A percentile compares a stretch with the other conserved stretches of the same genome.
These are phyloP conservation scores for Epiblema foenella DNA, from an alignment of 2,888 invertebrate species.

Conservation along the genomic window DNA sequence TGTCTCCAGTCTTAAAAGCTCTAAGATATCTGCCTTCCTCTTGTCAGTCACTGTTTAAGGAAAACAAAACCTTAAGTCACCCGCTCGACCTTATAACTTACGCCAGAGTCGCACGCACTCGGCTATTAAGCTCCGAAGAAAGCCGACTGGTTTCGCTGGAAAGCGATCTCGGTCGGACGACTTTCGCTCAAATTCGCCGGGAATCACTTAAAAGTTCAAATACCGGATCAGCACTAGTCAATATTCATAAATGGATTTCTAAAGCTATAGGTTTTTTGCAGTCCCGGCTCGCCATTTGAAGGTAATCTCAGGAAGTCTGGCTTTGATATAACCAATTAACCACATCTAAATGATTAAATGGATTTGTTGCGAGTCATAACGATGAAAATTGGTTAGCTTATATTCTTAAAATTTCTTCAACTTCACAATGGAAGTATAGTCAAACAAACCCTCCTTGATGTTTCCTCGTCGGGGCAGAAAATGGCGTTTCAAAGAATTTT, in stretches of 20 bases:
- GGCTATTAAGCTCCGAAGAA: slow-evolving; percentile 68
- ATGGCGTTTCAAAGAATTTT: too few relatives aligned
- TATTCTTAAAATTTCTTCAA: too few relatives aligned
- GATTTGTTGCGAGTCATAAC: background rate
- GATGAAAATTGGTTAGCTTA: background rate
- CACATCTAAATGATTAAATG: too few relatives aligned
- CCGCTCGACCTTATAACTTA: slow-evolving; percentile 26
- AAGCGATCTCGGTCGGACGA: slow-evolving; percentile 55
- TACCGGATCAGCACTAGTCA: slow-evolving; percentile 5
- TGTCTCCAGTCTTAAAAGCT: too few relatives aligned
- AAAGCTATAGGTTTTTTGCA: background rate
- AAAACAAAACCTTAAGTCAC: too few relatives aligned
- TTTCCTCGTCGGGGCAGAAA: too few relatives aligned
- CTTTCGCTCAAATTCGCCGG: slow-evolving; percentile 63
- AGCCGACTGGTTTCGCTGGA: slow-evolving; percentile 70
- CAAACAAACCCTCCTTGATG: too few relatives aligned
- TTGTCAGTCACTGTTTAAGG: too few relatives aligned
- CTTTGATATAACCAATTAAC: background rate
- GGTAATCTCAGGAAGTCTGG: background rate
- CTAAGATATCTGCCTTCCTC: too few relatives aligned
- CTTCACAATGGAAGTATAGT: too few relatives aligned
- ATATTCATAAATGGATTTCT: slow-evolving; percentile 22
- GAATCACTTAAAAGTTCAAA: slow-evolving; percentile 39
- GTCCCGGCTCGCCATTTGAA: background rate
- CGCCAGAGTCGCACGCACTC: slow-evolving; percentile 47